These are phyloP conservation scores for Odontocerum albicorne DNA, from an alignment of 2,888 invertebrate genomes.

Conservation along the genomic window DNA sequence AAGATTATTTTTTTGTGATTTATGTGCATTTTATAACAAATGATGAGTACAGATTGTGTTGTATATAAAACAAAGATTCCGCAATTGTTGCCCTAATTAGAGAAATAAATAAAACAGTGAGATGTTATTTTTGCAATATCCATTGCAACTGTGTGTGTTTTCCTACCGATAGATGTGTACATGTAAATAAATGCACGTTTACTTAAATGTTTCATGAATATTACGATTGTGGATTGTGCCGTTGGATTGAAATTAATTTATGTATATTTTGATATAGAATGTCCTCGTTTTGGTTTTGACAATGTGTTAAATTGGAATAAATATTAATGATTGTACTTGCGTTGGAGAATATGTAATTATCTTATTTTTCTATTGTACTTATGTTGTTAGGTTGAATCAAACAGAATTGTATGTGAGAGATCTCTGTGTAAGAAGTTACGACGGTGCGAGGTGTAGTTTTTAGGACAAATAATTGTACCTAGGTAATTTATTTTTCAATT, in stretches of 20 bases:
- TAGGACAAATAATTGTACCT: constrained; percentile 57
- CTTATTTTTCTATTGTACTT: constrained; percentile 35
- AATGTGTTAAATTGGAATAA: too few relatives aligned
- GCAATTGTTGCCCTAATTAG: too few relatives aligned
- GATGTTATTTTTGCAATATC: background rate
- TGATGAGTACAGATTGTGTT: too few relatives aligned
- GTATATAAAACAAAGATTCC: too few relatives aligned
- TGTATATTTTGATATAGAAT: too few relatives aligned
- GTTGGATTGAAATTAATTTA: too few relatives aligned
- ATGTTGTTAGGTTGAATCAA: constrained; percentile 8
- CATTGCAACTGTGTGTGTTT: too few relatives aligned
- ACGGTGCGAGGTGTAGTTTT: constrained; percentile 19
- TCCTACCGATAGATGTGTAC: background rate
- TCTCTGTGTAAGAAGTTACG: constrained; percentile 1
- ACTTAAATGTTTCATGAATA: background rate
- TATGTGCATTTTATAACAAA: too few relatives aligned
- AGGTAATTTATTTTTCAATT: constrained; percentile 63
- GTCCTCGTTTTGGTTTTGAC: too few relatives aligned
- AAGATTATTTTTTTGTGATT: too few relatives aligned
- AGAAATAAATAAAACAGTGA: too few relatives aligned
- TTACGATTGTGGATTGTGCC: background rate
- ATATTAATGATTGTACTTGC: too few relatives aligned
- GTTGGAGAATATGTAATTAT: constrained; percentile 24
- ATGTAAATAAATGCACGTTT: background rate
- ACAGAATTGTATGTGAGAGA: background rate